Base-by-base conservation (phyloP, 2,888 invertebrate genomes). In the Cotesia congregata region DNA sequence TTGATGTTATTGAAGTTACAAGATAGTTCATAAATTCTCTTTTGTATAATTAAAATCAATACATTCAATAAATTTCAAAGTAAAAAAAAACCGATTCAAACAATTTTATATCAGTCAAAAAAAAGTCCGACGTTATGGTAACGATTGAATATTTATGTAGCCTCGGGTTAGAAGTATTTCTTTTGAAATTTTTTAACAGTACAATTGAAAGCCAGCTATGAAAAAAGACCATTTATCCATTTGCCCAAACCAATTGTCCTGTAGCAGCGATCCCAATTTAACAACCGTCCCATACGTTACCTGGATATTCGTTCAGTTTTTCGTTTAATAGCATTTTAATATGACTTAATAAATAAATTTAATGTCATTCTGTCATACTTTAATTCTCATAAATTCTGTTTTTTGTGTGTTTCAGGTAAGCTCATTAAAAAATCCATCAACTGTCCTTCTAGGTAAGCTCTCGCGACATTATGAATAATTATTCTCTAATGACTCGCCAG, bases 381-480 rank as follows among this genome's bases (percentile, higher is more conserved):
- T 70, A 67, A 71, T 75, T 62, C 50, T 73, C 40, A 68, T 64
- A 64, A 70, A 68, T 20, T 61, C 62, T 76, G 74, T 65, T 62
- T 72, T 74, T 61, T 65, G 67, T 79, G n/a, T 78, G 79, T 81
- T 81, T 2, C 80, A 81, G 81, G 81, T 81, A 77, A 81, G 79
- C 41, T 39, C 12, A 59, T 62, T 59, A 61, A 60, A 71, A 71
- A 71, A 7, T 62, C n/a, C 39, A 72, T 72, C 61, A 62, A 50
- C 59, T 60, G 20, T n/a, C 4, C 38, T 5, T 40, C 9, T 62
- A 17, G 9, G 61, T 72, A 17, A 62, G 61, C 62, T 39, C 15
- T 61, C 6, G 12, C 9, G 17, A 39, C 20, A 40, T 62, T 9
- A 39, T 72, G 40, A 72, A 62, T 72, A 72, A 62, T 72, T 61